Base-by-base conservation (phyloP, 2,888 invertebrate species). In the Monochamus alternatus region DNA sequence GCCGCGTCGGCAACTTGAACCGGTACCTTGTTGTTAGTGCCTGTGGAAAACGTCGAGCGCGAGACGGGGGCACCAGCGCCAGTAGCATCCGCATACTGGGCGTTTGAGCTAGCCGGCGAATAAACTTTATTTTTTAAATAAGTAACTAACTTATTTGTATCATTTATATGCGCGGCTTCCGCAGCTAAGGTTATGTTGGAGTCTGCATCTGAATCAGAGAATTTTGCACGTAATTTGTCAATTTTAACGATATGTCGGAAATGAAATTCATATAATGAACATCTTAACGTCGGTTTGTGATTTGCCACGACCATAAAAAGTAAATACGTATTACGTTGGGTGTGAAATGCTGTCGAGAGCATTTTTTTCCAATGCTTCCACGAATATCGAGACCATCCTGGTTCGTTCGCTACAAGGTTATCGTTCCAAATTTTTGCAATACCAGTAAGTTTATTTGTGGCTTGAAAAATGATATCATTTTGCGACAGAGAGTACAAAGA, bases 291-390 rank as follows among this genome's bases (percentile, higher is more conserved):
- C n/a, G 78, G 80, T 72, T 72, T 76, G 59, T 80, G 80, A 51
- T 77, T 68, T 10, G 74, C 72, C 9, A 78, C 44, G 22, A 79
- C 76, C 75, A 73, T 78, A 51, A 79, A 80, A 22, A 79, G 10
- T 59, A 69, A 31, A 59, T 76, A 74, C 4, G 75, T 52, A 38
- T 79, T 70, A 10, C 76, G 52, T 30, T 22, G 51, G 32, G 67
- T 67, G 47, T 73, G 60, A 59, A 80, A 79, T 32, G 78, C 73
- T 10, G 3, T 10, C 8, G 30, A 55, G 4, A 80, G 47, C 10
- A 71, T 55, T n/a, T 65, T 5, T 74, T 76, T 79, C 81, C 79
- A 81, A 5, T 74, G n/a, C 31, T 32, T 14, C 80, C 80, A 80
- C 14, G 77, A 14, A 68, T 60, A 77, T 5, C 32, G 32, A 3